A percentile compares a stretch with the other conserved stretches of the same genome.
phyloP scores from a whole-genome alignment of 2,797 vertebrate genomes.

The Pelodytes ibericus region DNA sequence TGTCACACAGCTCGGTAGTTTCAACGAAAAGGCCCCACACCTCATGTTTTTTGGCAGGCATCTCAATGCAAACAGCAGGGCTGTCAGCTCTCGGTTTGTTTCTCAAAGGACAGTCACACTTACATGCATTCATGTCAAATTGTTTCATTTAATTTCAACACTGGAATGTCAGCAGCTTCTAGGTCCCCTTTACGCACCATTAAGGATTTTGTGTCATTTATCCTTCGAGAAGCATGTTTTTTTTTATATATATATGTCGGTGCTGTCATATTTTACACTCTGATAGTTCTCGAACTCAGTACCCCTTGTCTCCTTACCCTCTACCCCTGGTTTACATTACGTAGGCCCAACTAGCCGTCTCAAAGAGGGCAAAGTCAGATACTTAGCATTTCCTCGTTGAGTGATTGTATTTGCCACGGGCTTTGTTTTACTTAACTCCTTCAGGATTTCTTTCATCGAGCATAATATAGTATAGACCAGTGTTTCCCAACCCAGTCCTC shows the following conservation, averaged over 20 bases:
- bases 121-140: neutral
- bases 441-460: no score
- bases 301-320: slow-evolving; percentile 13
- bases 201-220: slow-evolving; percentile 52
- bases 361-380: neutral
- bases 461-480: no score
- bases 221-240: slow-evolving; percentile 20
- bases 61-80: slow-evolving; percentile 32
- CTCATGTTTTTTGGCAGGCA: slow-evolving; percentile 37
- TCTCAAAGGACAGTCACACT: slow-evolving; percentile 32
- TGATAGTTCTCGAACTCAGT: slow-evolving; percentile 28
- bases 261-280: slow-evolving; percentile 51
- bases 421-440: neutral
- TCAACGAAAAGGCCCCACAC: slow-evolving; percentile 24
- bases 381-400: neutral
- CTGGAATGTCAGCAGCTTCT: slow-evolving; percentile 47
- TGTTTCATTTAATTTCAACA: slow-evolving; percentile 37
- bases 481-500: no score
- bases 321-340: slow-evolving; percentile 12
- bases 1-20: slow-evolving; percentile 3
- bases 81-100: slow-evolving; percentile 1
- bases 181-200: slow-evolving; percentile 50
- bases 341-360: neutral
- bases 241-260: slow-evolving; percentile 45
- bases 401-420: neutral